These are phyloP conservation scores for Pterostichus madidus DNA, from an alignment of 2,888 invertebrate species.

Conservation along the genomic window DNA sequence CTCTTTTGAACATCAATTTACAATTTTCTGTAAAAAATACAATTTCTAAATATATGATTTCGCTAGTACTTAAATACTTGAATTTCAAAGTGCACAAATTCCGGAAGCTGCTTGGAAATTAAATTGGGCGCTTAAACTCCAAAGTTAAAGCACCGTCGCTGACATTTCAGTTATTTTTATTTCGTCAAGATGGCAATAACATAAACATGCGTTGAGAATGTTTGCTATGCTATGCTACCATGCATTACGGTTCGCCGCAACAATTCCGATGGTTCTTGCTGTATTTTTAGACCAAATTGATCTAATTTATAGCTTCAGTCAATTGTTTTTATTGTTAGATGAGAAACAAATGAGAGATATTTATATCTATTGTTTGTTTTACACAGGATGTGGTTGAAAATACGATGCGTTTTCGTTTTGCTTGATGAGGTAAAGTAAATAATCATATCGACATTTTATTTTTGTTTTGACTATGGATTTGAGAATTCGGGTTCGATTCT, in stretches of 20 bases:
- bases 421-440: neutral
- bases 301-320: slow-evolving; percentile 25
- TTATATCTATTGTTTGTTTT: neutral
- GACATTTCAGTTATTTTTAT: slow-evolving; percentile 24
- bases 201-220: slow-evolving; percentile 3
- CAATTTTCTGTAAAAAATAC: too few relatives aligned
- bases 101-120: neutral
- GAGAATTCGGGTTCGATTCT: too few relatives aligned
- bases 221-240: neutral
- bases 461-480: too few relatives aligned
- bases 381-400: neutral
- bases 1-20: too few relatives aligned
- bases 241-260: neutral
- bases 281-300: slow-evolving; percentile 31
- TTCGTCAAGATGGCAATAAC: slow-evolving; percentile 13
- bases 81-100: neutral
- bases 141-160: neutral
- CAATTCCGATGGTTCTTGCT: neutral
- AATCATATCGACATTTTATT: neutral
- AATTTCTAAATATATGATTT: too few relatives aligned
- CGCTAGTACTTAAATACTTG: too few relatives aligned
- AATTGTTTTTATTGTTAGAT: slow-evolving; percentile 42
- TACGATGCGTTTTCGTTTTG: neutral
- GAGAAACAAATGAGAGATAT: slow-evolving; percentile 26
- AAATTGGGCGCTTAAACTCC: neutral